phyloP scores from a whole-genome alignment of 2,888 invertebrate genomes.

The Cosmia trapezina region DNA sequence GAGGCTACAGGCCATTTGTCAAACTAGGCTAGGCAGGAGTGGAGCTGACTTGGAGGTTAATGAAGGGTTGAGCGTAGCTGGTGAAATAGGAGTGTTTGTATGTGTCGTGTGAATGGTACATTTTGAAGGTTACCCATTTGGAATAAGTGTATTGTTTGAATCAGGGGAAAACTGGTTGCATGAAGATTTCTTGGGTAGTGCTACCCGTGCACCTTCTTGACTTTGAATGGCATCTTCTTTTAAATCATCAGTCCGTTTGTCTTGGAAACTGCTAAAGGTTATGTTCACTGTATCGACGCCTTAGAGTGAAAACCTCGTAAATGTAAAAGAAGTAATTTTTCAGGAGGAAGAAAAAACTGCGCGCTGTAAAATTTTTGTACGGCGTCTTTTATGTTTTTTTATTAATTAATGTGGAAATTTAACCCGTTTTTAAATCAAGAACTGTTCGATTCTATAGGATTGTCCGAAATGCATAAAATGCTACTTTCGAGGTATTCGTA shows the following conservation, averaged over 20 bases:
- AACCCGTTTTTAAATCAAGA: too few relatives aligned
- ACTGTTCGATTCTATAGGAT: too few relatives aligned
- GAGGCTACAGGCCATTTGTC: conserved; percentile 49
- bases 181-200: neutral
- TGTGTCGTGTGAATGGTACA: conserved; percentile 5
- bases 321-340: too few relatives aligned
- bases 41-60: conserved; percentile 24
- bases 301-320: too few relatives aligned
- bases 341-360: too few relatives aligned
- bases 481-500: too few relatives aligned
- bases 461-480: too few relatives aligned
- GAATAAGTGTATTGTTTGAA: neutral
- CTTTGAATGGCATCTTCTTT: neutral
- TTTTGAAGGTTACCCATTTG: neutral
- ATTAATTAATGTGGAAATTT: too few relatives aligned
- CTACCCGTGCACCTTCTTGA: neutral
- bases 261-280: neutral
- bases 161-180: neutral
- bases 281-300: neutral
- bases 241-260: neutral
- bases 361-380: too few relatives aligned
- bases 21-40: conserved; percentile 9
- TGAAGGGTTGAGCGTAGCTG: conserved; percentile 8
- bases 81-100: conserved; percentile 23
- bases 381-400: too few relatives aligned